Percentiles rank a stretch among this genome's conserved stretches.
Evolutionary conservation across 2,888 invertebrate species (phyloP).

Genomic region (Phaonia tiefii): DNA sequence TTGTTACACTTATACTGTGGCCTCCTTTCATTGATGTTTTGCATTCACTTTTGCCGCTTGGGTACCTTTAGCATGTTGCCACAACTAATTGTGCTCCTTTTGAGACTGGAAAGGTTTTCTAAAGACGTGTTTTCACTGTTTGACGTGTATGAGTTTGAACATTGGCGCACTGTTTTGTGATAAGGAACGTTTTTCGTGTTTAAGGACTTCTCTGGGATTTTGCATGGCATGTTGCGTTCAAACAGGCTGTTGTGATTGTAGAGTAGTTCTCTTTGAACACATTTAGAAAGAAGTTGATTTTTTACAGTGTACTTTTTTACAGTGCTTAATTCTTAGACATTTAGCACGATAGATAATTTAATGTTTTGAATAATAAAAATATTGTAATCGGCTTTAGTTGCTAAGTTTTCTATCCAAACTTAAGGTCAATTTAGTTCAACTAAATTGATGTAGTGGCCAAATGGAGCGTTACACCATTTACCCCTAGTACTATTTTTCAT

Average conservation of each 20-base stretch:
- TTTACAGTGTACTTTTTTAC: too few relatives aligned
- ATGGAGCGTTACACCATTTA: too few relatives aligned
- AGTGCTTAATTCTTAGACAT: too few relatives aligned
- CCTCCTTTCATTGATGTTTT: constrained; percentile 32
- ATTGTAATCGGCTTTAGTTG: too few relatives aligned
- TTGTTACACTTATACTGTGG: constrained; percentile 51
- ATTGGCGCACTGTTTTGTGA: constrained; percentile 30
- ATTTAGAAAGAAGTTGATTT: constrained; percentile 15
- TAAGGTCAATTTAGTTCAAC: too few relatives aligned
- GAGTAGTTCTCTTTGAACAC: constrained; percentile 30
- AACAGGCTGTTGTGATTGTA: constrained; percentile 17
- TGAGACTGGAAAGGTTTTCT: constrained; percentile 20
- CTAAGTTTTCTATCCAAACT: too few relatives aligned
- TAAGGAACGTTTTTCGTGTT: constrained; percentile 56
- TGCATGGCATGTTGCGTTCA: neutral
- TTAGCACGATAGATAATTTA: too few relatives aligned
- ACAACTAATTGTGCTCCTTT: constrained; percentile 36
- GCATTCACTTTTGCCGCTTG: constrained; percentile 16
- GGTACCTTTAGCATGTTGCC: constrained; percentile 23
- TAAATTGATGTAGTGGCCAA: too few relatives aligned
- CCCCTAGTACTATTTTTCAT: too few relatives aligned
- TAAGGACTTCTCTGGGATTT: constrained; percentile 39
- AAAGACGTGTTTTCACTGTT: constrained; percentile 5
- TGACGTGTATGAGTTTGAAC: neutral
- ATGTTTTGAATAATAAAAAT: too few relatives aligned